These are phyloP conservation scores for Mus pahari DNA, from an alignment of 2,113 vertebrate species.

Conservation along the genomic window DNA sequence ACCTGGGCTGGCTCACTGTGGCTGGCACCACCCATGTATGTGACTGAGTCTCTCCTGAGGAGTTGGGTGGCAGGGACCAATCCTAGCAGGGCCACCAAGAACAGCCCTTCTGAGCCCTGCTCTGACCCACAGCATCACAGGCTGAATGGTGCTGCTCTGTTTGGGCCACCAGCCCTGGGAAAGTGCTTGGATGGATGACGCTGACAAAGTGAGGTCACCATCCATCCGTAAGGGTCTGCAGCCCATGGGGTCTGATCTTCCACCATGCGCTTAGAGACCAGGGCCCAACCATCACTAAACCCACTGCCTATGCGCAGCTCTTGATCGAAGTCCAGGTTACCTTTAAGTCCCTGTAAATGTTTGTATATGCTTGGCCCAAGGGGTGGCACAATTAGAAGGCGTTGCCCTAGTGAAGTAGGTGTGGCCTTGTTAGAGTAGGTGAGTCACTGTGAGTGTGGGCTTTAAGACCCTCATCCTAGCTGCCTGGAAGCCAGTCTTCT, in stretches of 20 bases:
- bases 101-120: neutral
- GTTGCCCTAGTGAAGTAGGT: too few relatives aligned
- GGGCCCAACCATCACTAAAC: neutral
- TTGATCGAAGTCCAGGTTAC: neutral
- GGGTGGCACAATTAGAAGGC: too few relatives aligned
- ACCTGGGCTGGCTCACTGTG: neutral
- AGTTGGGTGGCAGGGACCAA: neutral
- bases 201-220: too few relatives aligned
- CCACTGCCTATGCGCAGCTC: neutral
- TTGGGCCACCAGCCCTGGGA: neutral
- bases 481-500: too few relatives aligned
- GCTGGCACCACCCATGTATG: neutral
- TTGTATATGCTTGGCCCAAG: too few relatives aligned
- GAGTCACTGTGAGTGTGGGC: too few relatives aligned
- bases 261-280: neutral
- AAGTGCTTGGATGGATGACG: too few relatives aligned
- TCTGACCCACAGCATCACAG: neutral
- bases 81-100: neutral
- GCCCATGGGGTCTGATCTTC: neutral
- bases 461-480: too few relatives aligned
- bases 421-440: too few relatives aligned
- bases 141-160: neutral
- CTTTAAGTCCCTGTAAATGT: neutral
- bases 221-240: neutral
- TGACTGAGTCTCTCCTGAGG: neutral